Evolutionary conservation across 2,113 vertebrate genomes (phyloP).

Genomic region (Sapajus apella): DNA sequence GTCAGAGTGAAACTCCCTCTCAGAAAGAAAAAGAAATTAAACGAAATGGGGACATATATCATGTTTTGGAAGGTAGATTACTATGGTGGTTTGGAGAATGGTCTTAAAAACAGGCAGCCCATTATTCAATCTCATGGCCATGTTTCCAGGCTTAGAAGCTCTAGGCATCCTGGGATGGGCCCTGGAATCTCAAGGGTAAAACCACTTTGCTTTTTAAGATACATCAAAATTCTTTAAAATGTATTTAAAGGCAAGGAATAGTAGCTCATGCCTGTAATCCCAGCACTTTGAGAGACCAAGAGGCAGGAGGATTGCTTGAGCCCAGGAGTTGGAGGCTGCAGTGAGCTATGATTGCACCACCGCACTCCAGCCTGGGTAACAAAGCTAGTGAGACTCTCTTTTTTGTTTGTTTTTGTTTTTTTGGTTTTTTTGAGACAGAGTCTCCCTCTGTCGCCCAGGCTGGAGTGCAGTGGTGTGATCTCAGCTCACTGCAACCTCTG

Average conservation of each 20-base stretch:
- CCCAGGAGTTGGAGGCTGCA: too few relatives aligned
- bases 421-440: too few relatives aligned
- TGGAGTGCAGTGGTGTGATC: too few relatives aligned
- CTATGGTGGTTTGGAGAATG: background rate
- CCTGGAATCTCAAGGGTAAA: background rate
- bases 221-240: background rate
- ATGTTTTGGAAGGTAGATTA: constrained; percentile 30
- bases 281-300: background rate
- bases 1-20: too few relatives aligned
- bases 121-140: background rate
- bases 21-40: background rate
- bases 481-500: too few relatives aligned
- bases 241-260: background rate
- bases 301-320: background rate
- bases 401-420: too few relatives aligned
- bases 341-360: too few relatives aligned
- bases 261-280: too few relatives aligned
- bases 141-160: background rate
- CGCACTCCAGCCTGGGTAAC: too few relatives aligned
- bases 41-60: background rate
- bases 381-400: too few relatives aligned
- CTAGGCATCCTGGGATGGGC: background rate
- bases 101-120: background rate
- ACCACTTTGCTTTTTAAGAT: background rate
- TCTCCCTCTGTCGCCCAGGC: too few relatives aligned